These are phyloP conservation scores for Ochotona curzoniae DNA, from an alignment of 2,113 vertebrate genomes.

Conservation along the genomic window DNA sequence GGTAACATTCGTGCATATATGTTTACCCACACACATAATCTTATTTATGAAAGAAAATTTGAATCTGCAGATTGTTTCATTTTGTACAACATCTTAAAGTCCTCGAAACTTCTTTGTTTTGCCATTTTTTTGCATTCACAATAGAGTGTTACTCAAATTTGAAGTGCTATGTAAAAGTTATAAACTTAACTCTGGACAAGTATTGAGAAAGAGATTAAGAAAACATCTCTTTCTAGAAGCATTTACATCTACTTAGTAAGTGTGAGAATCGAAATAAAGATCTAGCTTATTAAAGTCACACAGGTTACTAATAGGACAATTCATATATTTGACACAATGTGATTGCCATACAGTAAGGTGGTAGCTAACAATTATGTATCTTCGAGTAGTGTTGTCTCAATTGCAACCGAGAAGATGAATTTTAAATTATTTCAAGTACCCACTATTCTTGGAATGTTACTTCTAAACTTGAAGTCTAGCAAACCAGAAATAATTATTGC, in stretches of 20 bases:
- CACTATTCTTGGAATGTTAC: neutral
- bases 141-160: neutral
- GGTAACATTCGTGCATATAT: neutral
- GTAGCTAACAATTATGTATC: neutral
- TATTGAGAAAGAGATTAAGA: neutral
- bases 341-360: neutral
- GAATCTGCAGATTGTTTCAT: neutral
- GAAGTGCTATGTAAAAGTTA: constrained; percentile 8
- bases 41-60: constrained; percentile 45
- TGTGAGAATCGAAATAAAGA: neutral
- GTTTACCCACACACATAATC: neutral
- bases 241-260: neutral
- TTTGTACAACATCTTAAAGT: neutral
- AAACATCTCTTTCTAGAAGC: neutral
- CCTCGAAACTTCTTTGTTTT: neutral
- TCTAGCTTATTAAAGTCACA: neutral
- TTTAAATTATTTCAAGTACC: constrained; percentile 10
- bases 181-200: neutral
- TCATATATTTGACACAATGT: neutral
- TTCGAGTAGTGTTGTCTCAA: neutral
- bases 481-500: constrained; percentile 9
- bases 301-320: neutral
- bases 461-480: neutral
- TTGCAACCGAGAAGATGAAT: neutral
- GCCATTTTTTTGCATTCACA: neutral